Base-by-base conservation (phyloP, 2,888 invertebrate species). In the Gasteruption jaculator region DNA sequence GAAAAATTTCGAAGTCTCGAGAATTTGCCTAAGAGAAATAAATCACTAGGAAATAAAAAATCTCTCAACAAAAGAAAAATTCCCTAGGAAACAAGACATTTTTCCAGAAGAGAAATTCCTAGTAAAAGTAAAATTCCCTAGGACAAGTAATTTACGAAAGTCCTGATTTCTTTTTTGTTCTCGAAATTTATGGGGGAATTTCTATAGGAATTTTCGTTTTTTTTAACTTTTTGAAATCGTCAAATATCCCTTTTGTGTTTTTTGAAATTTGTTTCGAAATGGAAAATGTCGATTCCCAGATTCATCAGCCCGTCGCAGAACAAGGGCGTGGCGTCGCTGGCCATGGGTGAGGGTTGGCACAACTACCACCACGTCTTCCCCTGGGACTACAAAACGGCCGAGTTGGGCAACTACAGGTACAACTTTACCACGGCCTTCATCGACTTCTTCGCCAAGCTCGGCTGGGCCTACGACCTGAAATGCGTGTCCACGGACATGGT, bases 341-440 rank as follows among this genome's bases (percentile, higher is more conserved):
- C 88, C 0, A 75, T 87, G 71, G 91, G 91, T 1, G 91, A 91
- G 69, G 93, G 93, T 4, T 94, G 90, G 86, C 93, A 93, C 74
- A 93, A 93, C 73, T 93, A 90, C 71, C 93, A 93, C 67, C 93
- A 93, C 71, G 85, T 86, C 0, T 93, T 93, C 71, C 92, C 92
- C 0, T 90, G 89, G 85, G 93, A 93, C 70, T 93, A 93, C 77
- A 86, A 89, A 61, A 86, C 92, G 18, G 84, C 90, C 5, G 93
- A 94, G 68, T 74, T 89, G n/a, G 88, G 88, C 10, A 58, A 69
- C 22, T 72, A 72, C 49, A 54, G 56, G 16, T 53, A 69, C 32
- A 81, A 81, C 55, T 33, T 72, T 0, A 79, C 80, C 2, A 78
- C 78, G 0, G 60, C 73, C 8, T 75, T 78, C 56, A 77, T 81